Evolutionary conservation across 2,797 vertebrate species (phyloP).

Genomic region (Arvicola amphibius): DNA sequence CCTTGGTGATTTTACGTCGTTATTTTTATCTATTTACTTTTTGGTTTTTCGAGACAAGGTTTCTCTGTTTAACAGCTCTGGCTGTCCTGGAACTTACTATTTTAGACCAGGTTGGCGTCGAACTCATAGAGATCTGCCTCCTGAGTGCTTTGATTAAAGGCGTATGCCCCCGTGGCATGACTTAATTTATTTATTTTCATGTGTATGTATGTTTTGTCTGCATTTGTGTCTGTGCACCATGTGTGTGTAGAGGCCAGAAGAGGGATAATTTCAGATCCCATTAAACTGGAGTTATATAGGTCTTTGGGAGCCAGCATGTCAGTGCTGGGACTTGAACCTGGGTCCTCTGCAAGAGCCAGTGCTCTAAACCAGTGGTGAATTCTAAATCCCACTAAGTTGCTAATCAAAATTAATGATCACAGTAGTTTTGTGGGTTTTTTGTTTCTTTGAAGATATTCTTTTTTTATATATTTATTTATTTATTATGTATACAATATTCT

Average conservation of each 20-base stretch:
- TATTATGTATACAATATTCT: no score
- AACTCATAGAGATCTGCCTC: neutral
- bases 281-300: neutral
- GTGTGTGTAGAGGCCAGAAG: neutral
- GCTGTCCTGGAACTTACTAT: neutral
- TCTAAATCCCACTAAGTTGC: neutral
- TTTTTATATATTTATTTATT: no score
- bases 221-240: neutral
- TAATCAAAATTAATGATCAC: neutral
- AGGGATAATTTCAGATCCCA: neutral
- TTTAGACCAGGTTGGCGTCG: neutral
- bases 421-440: neutral
- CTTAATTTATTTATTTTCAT: neutral
- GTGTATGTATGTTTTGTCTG: neutral
- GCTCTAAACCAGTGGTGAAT: neutral
- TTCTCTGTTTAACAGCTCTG: neutral
- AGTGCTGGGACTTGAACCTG: neutral
- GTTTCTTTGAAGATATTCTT: neutral
- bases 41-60: neutral
- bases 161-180: fast-evolving
- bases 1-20: neutral
- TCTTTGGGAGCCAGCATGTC: neutral
- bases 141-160: neutral
- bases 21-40: neutral
- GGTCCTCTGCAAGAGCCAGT: neutral